Percentiles rank a stretch among this genome's conserved stretches.
Conservation (phyloP, 2,888 invertebrate genomes). For the Caenorhabditis sp. region DNA sequence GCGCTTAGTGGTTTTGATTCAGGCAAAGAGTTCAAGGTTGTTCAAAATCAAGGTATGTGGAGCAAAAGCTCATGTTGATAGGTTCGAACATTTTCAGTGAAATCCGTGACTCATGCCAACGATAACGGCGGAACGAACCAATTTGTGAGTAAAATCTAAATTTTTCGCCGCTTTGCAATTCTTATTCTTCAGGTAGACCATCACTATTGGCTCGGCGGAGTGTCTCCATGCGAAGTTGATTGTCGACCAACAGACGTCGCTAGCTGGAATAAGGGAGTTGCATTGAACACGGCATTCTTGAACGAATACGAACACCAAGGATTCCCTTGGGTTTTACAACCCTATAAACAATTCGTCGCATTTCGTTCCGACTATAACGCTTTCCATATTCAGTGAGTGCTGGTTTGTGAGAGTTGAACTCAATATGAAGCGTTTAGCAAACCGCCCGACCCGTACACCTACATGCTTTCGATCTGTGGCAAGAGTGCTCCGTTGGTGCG, state of each 20-base stretch:
- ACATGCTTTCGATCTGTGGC: too few relatives aligned
- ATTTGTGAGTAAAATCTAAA: too few relatives aligned
- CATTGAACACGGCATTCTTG: conserved; percentile 3
- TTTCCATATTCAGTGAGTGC: conserved; percentile 23
- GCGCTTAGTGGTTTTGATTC: background rate
- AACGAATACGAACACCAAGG: background rate
- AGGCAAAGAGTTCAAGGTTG: background rate
- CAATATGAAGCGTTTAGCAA: too few relatives aligned
- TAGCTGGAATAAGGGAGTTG: background rate
- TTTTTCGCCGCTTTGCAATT: too few relatives aligned
- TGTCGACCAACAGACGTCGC: background rate
- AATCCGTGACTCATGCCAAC: too few relatives aligned
- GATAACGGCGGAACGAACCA: too few relatives aligned
- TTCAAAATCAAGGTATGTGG: background rate
- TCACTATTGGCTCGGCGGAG: conserved; percentile 22
- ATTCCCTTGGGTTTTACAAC: background rate
- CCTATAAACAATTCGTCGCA: background rate
- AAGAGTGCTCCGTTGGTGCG: too few relatives aligned
- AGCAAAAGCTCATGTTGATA: background rate
- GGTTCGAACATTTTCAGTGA: too few relatives aligned
- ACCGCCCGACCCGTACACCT: background rate
- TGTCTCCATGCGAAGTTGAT: background rate
- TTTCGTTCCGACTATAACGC: background rate
- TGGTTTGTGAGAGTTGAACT: too few relatives aligned
- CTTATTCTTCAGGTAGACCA: background rate